A percentile compares a stretch with the other conserved stretches of the same genome.
Conservation (phyloP, 1,140 invertebrate genomes). For the Bradysia coprophila region DNA sequence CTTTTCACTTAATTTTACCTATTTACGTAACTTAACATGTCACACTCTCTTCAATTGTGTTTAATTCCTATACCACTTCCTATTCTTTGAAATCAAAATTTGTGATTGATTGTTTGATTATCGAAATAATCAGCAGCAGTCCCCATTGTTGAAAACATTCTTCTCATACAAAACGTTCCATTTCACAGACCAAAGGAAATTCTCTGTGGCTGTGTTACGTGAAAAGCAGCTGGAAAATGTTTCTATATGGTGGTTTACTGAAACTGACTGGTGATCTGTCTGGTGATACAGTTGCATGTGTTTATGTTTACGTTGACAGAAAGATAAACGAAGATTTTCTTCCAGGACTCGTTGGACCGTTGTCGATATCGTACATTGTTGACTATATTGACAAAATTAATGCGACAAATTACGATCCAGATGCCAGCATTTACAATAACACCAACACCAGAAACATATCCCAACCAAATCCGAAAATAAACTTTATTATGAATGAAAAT, state of each 20-base stretch:
- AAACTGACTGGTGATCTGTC: constrained; percentile 60
- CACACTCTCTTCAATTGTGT: no score
- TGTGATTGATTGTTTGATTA: no score
- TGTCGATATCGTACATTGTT: constrained; percentile 56
- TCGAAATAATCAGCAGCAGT: no score
- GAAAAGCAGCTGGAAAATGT: constrained; percentile 47
- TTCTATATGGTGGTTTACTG: constrained; percentile 49
- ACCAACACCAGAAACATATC: not conserved
- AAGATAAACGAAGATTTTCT: no score
- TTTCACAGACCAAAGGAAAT: constrained; percentile 13
- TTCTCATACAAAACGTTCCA: no score
- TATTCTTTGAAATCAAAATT: no score
- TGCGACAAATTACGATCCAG: not conserved
- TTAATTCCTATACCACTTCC: no score
- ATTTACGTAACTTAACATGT: no score
- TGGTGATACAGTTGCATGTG: no score
- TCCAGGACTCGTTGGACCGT: constrained; percentile 56
- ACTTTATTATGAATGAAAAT: constrained; percentile 4
- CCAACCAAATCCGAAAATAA: not conserved
- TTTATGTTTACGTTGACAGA: no score
- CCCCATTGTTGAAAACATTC: no score
- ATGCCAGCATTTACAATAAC: not conserved
- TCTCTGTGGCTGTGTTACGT: constrained; percentile 48
- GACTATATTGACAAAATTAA: constrained; percentile 32
- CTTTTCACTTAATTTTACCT: no score